Percentiles rank a stretch among this genome's conserved stretches.
Conservation (phyloP, 2,888 invertebrate species). For the Camptogramma bilineatum region DNA sequence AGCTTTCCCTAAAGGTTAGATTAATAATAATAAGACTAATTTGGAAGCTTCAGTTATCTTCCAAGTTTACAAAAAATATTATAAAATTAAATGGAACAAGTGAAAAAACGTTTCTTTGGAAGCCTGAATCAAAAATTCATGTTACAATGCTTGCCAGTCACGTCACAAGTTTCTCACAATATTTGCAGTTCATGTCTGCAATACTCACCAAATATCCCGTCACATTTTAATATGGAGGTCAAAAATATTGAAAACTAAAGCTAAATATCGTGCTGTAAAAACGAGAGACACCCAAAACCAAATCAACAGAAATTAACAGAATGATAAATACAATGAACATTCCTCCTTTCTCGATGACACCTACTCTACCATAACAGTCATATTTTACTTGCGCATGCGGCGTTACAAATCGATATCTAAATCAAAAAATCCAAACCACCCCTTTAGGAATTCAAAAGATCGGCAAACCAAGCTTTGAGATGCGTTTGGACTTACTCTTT, state of each 20-base stretch:
- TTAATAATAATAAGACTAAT: background rate
- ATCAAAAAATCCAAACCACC: conserved; percentile 57
- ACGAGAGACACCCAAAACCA: conserved; percentile 33
- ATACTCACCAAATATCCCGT: conserved; percentile 48
- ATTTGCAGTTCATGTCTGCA: conserved; percentile 21
- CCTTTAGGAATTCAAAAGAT: conserved; percentile 56
- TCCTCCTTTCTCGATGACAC: conserved; percentile 9
- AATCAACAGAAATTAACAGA: conserved; percentile 34
- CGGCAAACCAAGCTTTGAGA: conserved; percentile 73
- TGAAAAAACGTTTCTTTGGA: background rate
- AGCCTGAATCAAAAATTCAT: background rate
- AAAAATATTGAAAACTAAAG: conserved; percentile 16
- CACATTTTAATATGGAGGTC: conserved; percentile 13
- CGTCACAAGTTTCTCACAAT: conserved; percentile 1
- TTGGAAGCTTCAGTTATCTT: background rate
- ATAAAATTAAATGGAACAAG: background rate
- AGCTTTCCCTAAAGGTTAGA: conserved; percentile 11
- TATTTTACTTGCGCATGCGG: conserved; percentile 49
- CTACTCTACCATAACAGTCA: conserved; percentile 35
- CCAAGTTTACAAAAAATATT: background rate
- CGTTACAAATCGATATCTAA: conserved; percentile 47
- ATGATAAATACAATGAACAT: conserved; percentile 36
- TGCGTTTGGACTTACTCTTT: conserved; percentile 73
- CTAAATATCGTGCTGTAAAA: conserved; percentile 33
- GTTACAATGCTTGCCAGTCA: background rate